These are phyloP conservation scores for Polydrusus tereticollis DNA, from an alignment of 2,888 invertebrate genomes.

Conservation along the genomic window DNA sequence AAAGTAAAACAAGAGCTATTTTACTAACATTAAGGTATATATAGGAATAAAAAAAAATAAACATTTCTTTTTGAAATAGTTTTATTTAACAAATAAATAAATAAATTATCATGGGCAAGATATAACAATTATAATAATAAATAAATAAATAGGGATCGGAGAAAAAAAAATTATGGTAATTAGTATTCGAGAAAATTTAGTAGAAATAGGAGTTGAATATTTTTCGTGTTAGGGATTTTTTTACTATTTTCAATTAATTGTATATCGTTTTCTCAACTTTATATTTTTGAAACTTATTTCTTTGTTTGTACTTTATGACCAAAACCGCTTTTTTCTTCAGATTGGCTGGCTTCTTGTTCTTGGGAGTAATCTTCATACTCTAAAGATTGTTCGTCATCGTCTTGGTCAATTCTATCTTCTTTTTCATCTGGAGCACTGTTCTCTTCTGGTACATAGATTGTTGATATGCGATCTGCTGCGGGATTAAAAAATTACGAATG, in stretches of 20 bases:
- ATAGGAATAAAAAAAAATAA: too few relatives aligned
- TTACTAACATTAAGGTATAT: too few relatives aligned
- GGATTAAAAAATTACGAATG: slow-evolving; percentile 1
- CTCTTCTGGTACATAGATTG: slow-evolving; percentile 70
- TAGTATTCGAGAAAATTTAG: too few relatives aligned
- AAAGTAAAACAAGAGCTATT: too few relatives aligned
- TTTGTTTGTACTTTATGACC: slow-evolving; percentile 13
- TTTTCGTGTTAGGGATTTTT: too few relatives aligned
- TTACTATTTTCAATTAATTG: not conserved
- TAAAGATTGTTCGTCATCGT: slow-evolving; percentile 22
- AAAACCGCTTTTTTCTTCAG: slow-evolving; percentile 27
- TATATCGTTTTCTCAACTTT: not conserved
- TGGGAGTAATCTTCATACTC: slow-evolving; percentile 37
- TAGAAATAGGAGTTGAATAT: too few relatives aligned
- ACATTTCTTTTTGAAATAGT: too few relatives aligned
- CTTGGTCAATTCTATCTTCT: slow-evolving; percentile 18
- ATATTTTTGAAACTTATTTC: not conserved
- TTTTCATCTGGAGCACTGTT: slow-evolving; percentile 25
- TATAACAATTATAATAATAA: not conserved
- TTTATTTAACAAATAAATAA: not conserved
- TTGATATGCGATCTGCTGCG: slow-evolving; percentile 44
- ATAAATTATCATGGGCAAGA: not conserved
- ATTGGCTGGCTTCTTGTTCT: slow-evolving; percentile 26
- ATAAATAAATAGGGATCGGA: not conserved
- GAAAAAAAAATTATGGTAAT: too few relatives aligned